phyloP scores from a whole-genome alignment of 2,113 vertebrate genomes.

The Protobothrops mucrosquamatus region DNA sequence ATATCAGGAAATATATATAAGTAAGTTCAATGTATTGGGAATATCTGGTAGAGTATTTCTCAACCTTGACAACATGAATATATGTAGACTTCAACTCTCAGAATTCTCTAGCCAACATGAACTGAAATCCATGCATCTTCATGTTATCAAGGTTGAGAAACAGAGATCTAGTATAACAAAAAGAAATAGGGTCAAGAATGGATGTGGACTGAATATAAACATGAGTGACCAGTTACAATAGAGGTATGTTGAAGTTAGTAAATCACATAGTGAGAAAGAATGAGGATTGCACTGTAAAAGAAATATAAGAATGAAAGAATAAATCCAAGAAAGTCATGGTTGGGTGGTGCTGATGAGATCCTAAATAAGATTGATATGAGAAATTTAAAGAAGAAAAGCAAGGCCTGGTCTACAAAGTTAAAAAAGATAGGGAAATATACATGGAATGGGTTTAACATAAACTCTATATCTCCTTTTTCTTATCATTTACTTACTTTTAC shows the following conservation, averaged over 20 bases:
- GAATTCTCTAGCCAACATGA: neutral
- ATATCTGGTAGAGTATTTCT: neutral
- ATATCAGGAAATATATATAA: neutral
- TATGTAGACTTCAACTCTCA: neutral
- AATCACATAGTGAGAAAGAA: neutral
- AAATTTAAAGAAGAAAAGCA: neutral
- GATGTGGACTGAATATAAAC: neutral
- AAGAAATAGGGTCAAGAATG: neutral
- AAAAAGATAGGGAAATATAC: neutral
- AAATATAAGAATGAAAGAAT: neutral
- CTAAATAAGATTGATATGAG: neutral
- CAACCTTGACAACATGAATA: neutral
- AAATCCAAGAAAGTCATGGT: neutral
- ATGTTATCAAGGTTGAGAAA: neutral
- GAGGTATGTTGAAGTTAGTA: neutral
- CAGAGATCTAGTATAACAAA: neutral
- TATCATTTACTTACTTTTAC: neutral
- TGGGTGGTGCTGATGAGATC: neutral
- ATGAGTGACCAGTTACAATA: neutral
- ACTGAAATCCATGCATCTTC: neutral
- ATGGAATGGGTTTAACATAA: neutral
- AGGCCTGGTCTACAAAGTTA: neutral
- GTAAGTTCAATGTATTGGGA: neutral
- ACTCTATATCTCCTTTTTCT: neutral
- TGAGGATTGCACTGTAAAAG: neutral